Conservation (phyloP, 2,113 vertebrate species). For the Apeltes quadracus region DNA sequence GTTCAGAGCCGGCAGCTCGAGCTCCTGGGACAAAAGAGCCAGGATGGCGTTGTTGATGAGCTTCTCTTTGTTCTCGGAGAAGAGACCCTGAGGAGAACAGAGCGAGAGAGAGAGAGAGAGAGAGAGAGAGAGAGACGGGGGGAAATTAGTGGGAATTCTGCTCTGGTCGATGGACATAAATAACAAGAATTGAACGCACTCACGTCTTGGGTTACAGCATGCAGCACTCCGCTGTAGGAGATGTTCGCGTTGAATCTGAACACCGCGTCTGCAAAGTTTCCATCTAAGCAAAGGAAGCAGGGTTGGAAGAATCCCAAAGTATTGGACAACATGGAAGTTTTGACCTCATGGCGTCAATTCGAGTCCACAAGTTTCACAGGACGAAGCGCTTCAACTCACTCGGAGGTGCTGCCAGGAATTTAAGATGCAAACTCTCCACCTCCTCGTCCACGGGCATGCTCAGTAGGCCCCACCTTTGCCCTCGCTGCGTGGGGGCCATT, state of each 20-base stretch:
- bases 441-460: constrained; percentile 99
- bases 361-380: neutral
- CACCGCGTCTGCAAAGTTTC: constrained; percentile 97
- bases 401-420: constrained; percentile 93
- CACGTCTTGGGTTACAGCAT: constrained; percentile 98
- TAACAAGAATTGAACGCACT: constrained; percentile 66
- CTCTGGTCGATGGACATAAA: neutral
- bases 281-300: constrained; percentile 79
- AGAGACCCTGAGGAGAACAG: constrained; percentile 86
- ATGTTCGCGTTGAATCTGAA: constrained; percentile 98
- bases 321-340: too few relatives aligned
- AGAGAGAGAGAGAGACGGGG: neutral
- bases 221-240: constrained; percentile 97
- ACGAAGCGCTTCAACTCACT: constrained; percentile 81
- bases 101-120: neutral
- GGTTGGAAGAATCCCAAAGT: neutral
- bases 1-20: constrained; percentile 86
- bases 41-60: constrained; percentile 97
- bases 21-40: constrained; percentile 92
- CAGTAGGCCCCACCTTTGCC: constrained; percentile 95
- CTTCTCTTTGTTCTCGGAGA: constrained; percentile 99
- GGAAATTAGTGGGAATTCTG: neutral
- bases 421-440: constrained; percentile 96
- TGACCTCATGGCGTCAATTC: neutral
- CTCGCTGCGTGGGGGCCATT: constrained; percentile 93